These are phyloP conservation scores for Oreochromis grahami DNA, from an alignment of 2,797 vertebrate genomes.

Conservation along the genomic window DNA sequence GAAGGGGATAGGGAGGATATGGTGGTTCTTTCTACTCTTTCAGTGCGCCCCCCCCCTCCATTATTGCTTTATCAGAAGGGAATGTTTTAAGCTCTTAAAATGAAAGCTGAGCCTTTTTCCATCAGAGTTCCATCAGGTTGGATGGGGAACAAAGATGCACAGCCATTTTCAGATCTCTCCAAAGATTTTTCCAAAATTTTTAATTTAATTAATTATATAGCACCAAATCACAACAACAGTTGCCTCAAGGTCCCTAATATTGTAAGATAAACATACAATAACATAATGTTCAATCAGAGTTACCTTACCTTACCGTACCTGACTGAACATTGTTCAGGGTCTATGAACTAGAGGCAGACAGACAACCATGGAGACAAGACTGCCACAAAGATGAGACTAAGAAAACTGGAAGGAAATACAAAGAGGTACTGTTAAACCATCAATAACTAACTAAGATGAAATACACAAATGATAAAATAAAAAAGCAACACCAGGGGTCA, in stretches of 20 bases:
- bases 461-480: background rate
- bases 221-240: too few species aligned
- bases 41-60: background rate
- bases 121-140: background rate
- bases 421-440: background rate
- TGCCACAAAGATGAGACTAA: background rate
- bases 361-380: background rate
- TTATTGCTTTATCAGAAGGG: too few species aligned
- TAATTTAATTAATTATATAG: too few species aligned
- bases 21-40: background rate
- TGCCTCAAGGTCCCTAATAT: background rate
- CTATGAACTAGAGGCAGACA: background rate
- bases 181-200: too few species aligned
- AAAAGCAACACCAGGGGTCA: background rate
- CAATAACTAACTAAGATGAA: background rate
- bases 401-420: background rate
- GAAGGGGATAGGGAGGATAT: background rate
- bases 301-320: background rate
- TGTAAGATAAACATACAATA: background rate
- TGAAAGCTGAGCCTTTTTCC: fast-evolving
- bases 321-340: background rate
- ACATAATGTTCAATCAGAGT: background rate
- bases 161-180: too few species aligned
- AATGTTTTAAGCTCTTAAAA: background rate
- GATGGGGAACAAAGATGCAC: background rate